A percentile compares a stretch with the other conserved stretches of the same genome.
Conservation (phyloP, 2,797 vertebrate species). For the Odontamblyopus rebecca region DNA sequence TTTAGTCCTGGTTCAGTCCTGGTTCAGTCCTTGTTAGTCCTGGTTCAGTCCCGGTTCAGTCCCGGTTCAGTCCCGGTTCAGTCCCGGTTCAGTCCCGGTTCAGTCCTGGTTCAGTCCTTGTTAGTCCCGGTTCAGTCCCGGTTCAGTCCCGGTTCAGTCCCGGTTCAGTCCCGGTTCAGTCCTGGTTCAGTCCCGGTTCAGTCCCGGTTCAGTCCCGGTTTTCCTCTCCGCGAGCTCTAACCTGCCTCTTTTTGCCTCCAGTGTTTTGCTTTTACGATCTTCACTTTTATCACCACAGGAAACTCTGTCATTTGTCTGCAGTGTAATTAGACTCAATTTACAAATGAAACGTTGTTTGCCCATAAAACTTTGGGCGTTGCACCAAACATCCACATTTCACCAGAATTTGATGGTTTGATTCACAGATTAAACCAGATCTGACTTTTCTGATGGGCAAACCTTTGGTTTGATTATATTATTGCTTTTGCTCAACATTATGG, state of each 20-base stretch:
- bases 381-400: not conserved
- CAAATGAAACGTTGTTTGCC: not conserved
- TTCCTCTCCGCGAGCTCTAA: constrained; percentile 7
- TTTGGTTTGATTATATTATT: no score
- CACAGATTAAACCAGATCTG: no score
- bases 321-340: not conserved
- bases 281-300: not conserved
- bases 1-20: no score
- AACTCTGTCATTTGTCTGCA: not conserved
- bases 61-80: not conserved
- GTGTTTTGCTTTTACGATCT: not conserved
- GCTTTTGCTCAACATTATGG: no score
- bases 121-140: not conserved
- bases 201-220: not conserved
- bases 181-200: not conserved
- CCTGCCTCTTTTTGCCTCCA: constrained; percentile 13
- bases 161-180: not conserved
- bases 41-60: not conserved
- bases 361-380: not conserved
- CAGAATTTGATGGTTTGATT: not conserved
- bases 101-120: not conserved
- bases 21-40: no score
- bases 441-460: no score
- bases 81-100: not conserved
- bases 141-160: not conserved